Conservation (phyloP, 1,140 invertebrate genomes). For the Cotesia chilonis region DNA sequence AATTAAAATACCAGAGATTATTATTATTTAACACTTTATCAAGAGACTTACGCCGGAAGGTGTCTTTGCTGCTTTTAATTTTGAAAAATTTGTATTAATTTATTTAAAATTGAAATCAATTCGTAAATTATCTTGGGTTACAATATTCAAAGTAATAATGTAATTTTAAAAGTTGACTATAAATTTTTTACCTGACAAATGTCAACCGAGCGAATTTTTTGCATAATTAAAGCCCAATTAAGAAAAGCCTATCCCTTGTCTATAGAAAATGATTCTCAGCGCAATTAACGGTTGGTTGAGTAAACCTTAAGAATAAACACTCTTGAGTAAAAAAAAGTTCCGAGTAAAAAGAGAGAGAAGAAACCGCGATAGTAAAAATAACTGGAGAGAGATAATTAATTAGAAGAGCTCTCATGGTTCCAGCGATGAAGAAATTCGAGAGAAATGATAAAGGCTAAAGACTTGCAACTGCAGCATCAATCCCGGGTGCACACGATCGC, state of each 20-base stretch:
- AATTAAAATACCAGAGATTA: no score
- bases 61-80: no score
- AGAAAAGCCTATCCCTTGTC: slow-evolving; percentile 41
- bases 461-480: slow-evolving; percentile 25
- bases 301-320: slow-evolving; percentile 56
- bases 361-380: slow-evolving; percentile 37
- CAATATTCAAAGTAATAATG: no score
- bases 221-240: slow-evolving; percentile 65
- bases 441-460: slow-evolving; percentile 20
- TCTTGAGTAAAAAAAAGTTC: slow-evolving; percentile 28
- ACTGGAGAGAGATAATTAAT: slow-evolving; percentile 62
- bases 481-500: slow-evolving; percentile 27
- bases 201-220: slow-evolving; percentile 50
- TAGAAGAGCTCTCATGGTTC: slow-evolving; percentile 56
- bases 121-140: no score
- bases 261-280: slow-evolving; percentile 26
- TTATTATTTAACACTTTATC: no score
- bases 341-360: slow-evolving; percentile 14
- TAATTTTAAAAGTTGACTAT: no score
- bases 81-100: no score
- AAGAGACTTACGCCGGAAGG: no score
- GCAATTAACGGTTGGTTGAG: slow-evolving; percentile 62
- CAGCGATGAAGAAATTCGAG: slow-evolving; percentile 53
- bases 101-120: no score
- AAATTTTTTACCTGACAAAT: no score